Evolutionary conservation across 2,113 vertebrate species (phyloP).

Genomic region (Lanius collurio): DNA sequence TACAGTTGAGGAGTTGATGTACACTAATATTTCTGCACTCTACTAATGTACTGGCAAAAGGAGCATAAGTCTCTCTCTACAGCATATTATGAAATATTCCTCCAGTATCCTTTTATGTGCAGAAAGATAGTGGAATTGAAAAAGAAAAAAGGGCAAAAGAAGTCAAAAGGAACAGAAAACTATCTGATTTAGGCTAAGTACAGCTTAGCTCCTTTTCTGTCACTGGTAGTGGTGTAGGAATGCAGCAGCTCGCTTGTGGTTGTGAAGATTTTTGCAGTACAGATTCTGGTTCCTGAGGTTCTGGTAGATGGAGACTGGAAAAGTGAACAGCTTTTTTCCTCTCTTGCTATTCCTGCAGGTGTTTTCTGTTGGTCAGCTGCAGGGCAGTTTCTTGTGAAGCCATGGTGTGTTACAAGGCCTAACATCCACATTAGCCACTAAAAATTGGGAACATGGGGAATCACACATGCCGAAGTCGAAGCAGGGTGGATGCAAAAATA

Average conservation of each 20-base stretch:
- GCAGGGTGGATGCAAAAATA: background rate
- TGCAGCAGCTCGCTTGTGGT: accelerated
- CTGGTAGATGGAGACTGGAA: background rate
- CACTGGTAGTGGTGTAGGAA: background rate
- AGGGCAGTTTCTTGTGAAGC: background rate
- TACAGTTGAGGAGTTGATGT: background rate
- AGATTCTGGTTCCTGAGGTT: background rate
- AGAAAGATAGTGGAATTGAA: background rate
- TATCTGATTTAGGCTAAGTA: background rate
- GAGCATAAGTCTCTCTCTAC: background rate
- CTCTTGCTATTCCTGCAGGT: background rate
- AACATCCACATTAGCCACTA: background rate
- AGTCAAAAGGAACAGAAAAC: background rate
- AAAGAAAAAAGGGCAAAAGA: background rate
- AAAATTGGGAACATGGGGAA: background rate
- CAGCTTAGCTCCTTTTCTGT: background rate
- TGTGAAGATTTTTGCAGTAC: background rate
- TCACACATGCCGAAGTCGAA: accelerated
- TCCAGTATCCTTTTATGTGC: background rate
- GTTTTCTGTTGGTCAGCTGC: background rate
- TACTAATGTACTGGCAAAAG: background rate
- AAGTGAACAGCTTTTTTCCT: background rate
- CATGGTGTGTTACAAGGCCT: background rate
- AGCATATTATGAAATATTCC: background rate
- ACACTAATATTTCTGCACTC: background rate